Conservation (phyloP, 2,888 invertebrate species). For the Stramonita haemastoma region DNA sequence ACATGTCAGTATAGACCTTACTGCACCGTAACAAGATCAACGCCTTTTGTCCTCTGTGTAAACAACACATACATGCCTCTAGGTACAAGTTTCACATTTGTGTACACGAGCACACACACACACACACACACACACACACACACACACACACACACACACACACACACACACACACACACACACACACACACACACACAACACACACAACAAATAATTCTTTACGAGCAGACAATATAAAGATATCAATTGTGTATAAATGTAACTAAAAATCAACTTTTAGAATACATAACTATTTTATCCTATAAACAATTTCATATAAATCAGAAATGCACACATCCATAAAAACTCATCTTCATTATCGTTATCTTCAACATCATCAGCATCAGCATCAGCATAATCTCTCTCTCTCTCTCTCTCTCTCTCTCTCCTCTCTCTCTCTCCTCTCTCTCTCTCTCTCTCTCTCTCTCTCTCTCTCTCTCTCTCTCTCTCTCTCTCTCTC, state of each 20-base stretch:
- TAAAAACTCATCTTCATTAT: no score
- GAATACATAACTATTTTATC: no score
- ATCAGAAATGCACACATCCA: no score
- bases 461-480: background rate
- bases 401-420: no score
- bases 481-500: background rate
- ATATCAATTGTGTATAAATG: background rate
- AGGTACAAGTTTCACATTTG: background rate
- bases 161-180: background rate
- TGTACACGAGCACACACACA: no score
- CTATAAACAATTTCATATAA: no score
- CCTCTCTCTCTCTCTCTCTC: background rate
- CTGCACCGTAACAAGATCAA: no score
- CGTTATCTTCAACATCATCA: no score
- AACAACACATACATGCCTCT: no score
- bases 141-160: background rate
- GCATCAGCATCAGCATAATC: no score
- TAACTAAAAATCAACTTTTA: background rate
- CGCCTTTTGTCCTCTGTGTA: no score
- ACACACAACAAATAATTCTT: background rate
- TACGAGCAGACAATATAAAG: background rate
- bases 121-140: conserved; percentile 17
- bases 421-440: background rate
- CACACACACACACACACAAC: background rate
- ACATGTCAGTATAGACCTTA: no score